Evolutionary conservation across 2,888 invertebrate species (phyloP), one percentile per base, ranked within the genome.

Genomic region (Pediacus dermestoides): DNA sequence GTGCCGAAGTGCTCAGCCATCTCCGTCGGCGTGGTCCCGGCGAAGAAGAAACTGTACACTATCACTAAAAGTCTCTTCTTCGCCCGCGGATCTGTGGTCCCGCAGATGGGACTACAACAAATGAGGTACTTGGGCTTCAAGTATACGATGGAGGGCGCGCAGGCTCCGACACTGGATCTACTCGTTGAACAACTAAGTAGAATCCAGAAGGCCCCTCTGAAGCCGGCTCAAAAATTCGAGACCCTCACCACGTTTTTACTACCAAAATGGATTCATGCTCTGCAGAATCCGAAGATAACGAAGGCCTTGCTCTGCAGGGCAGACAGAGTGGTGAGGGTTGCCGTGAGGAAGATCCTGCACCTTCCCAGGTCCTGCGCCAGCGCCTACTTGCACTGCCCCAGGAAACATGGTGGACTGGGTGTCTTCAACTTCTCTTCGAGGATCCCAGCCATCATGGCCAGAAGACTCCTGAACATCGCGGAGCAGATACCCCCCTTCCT

Each of bases 291-390:
- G 4, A 22, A 16, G 6, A 18, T 48, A 2, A 44, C 36, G 9
- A 4, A n/a, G 15, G 40, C 31, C 8, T 7, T 36, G 1, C 34
- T 49, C 8, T 25, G 16, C 3, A 30, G 9, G 22, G 31, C 28
- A 12, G 16, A 25, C 7, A 34, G 37, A 10, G 8, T 42, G 1
- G 11, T 48, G 2, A 10, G 47, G 4, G 21, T 39, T 16, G n/a
- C 42, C 9, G 37, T 48, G 4, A 40, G 53, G 28, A 14, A 32
- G 4, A 64, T 66, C 56, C 69, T 74, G 70, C 74, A 74, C 70
- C 71, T 75, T 68, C 64, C 70, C 67, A 68, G 69, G 2, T 58
- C 48, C 52, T 61, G 39, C 46, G 58, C 51, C 42, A 55, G 49
- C 59, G 60, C 52, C 51, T 55, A 32, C 43, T 46, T 52, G 37